phyloP scores from a whole-genome alignment of 53 echinoderm and acorn worm genomes.

The Glandiceps talaboti region DNA sequence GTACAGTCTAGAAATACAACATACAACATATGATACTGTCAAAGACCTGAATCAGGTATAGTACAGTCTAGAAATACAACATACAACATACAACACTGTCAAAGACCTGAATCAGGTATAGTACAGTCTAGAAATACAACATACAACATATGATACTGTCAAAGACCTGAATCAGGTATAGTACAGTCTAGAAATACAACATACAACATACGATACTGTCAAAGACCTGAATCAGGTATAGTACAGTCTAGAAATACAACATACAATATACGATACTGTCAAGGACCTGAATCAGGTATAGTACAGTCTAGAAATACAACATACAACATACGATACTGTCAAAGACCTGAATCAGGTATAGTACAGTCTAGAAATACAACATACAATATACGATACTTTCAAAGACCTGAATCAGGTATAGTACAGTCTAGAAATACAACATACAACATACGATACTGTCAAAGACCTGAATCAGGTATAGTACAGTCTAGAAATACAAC shows the following conservation, averaged over 20 bases:
- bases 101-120: slow-evolving; percentile 78
- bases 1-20: slow-evolving; percentile 27
- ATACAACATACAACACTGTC: slow-evolving; percentile 86
- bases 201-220: slow-evolving; percentile 57
- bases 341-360: slow-evolving; percentile 78
- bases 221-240: slow-evolving; percentile 78
- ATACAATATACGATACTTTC: slow-evolving; percentile 57
- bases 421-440: slow-evolving; percentile 79
- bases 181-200: slow-evolving; percentile 27
- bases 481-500: slow-evolving; percentile 30
- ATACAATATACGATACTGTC: slow-evolving; percentile 87
- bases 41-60: slow-evolving; percentile 78
- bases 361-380: slow-evolving; percentile 27
- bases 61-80: slow-evolving; percentile 79
- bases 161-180: slow-evolving; percentile 78
- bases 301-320: slow-evolving; percentile 30
- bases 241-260: slow-evolving; percentile 79
- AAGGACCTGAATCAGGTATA: slow-evolving; percentile 79
- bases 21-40: slow-evolving; percentile 54
- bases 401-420: slow-evolving; percentile 78
- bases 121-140: slow-evolving; percentile 30
- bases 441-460: slow-evolving; percentile 87
- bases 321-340: slow-evolving; percentile 87
- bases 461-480: slow-evolving; percentile 78
- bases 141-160: slow-evolving; percentile 85